phyloP scores from a whole-genome alignment of 2,113 vertebrate genomes.

The Microcebus lehilahytsara region DNA sequence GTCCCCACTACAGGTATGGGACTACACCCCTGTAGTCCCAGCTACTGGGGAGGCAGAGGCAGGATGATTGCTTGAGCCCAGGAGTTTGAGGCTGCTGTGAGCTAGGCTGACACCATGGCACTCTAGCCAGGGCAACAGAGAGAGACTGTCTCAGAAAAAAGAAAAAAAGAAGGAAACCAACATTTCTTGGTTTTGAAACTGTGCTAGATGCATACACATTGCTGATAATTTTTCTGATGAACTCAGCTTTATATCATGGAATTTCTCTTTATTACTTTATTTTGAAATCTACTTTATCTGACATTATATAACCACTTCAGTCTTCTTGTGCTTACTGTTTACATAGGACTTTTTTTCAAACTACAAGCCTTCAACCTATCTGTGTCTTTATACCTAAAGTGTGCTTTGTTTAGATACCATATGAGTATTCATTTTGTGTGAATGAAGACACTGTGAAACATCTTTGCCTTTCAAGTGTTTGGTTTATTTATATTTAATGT shows the following conservation, averaged over 20 bases:
- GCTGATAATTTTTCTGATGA: neutral
- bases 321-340: neutral
- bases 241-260: neutral
- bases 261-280: neutral
- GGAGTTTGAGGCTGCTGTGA: too few species aligned
- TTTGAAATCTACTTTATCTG: neutral
- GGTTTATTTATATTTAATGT: neutral
- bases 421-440: neutral
- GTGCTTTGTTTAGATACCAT: neutral
- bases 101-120: too few species aligned
- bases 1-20: too few species aligned
- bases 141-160: too few species aligned
- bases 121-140: too few species aligned
- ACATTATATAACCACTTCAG: neutral
- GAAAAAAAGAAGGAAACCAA: too few species aligned
- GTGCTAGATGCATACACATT: neutral
- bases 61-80: too few species aligned
- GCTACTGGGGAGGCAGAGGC: too few species aligned
- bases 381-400: neutral
- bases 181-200: neutral
- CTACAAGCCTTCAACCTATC: neutral
- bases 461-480: neutral
- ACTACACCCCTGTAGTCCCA: too few species aligned
- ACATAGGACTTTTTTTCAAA: neutral
- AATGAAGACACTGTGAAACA: neutral